These are phyloP conservation scores for Antitype chi DNA, from an alignment of 2,888 invertebrate genomes.

Conservation along the genomic window DNA sequence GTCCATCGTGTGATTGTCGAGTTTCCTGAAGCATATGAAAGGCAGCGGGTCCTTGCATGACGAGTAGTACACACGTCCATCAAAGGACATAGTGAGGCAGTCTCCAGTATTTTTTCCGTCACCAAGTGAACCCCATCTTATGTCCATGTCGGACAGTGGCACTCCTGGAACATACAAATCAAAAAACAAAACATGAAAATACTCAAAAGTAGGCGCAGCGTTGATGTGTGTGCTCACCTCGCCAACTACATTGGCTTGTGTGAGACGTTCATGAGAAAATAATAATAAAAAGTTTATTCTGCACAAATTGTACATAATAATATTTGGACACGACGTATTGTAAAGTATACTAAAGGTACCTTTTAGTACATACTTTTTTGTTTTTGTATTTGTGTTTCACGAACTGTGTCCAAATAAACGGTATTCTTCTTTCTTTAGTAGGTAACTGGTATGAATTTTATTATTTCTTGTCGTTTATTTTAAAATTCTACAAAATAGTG, in stretches of 20 bases:
- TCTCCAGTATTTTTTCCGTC: neutral
- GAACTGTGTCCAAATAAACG: too few relatives aligned
- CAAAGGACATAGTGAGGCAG: constrained; percentile 25
- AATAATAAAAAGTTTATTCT: neutral
- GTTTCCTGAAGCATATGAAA: constrained; percentile 39
- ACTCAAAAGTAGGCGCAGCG: neutral
- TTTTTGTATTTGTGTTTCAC: too few relatives aligned
- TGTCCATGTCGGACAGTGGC: constrained; percentile 23
- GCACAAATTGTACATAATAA: neutral
- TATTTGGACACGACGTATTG: neutral
- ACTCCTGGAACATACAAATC: constrained; percentile 29
- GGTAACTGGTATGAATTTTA: neutral
- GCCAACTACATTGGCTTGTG: neutral
- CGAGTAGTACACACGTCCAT: constrained; percentile 3
- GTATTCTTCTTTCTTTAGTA: neutral
- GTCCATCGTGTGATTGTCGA: constrained; percentile 25
- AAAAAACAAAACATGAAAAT: neutral
- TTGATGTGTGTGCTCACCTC: neutral
- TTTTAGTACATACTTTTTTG: too few relatives aligned
- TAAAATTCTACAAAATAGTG: too few relatives aligned
- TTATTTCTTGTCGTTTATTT: neutral
- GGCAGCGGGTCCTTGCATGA: constrained; percentile 17
- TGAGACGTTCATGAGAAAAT: neutral
- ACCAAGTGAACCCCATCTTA: neutral
- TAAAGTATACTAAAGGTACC: neutral